Conservation (phyloP, 2,888 invertebrate species). For the Octonoba sinensis region DNA sequence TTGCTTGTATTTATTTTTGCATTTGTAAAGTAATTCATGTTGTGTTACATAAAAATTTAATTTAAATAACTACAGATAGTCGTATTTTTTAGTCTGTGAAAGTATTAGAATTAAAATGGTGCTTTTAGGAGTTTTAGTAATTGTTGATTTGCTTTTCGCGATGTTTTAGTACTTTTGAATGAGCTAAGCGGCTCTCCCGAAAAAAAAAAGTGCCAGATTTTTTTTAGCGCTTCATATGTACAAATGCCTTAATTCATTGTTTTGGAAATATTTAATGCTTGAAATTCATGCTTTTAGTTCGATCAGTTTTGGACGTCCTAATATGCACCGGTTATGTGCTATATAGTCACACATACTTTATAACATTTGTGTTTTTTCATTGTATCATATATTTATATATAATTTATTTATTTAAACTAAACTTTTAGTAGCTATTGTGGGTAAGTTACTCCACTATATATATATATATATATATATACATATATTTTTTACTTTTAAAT, state of each 20-base stretch:
- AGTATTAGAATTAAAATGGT: conserved; percentile 60
- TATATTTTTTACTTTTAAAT: conserved; percentile 29
- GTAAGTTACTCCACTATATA: conserved; percentile 37
- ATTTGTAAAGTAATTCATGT: conserved; percentile 57
- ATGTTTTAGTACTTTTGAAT: conserved; percentile 31
- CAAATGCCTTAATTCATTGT: too few species aligned
- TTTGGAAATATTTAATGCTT: too few species aligned
- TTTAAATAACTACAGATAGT: conserved; percentile 34
- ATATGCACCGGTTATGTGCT: conserved; percentile 6
- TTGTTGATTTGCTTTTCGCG: conserved; percentile 32
- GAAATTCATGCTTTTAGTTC: too few species aligned
- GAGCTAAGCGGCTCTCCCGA: conserved; percentile 26
- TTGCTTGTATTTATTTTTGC: conserved; percentile 51
- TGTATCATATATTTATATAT: conserved; percentile 57
- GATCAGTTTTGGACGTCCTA: too few species aligned
- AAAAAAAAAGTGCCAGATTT: conserved; percentile 1
- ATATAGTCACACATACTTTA: conserved; percentile 48
- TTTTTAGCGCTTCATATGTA: neutral
- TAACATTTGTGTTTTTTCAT: conserved; percentile 36
- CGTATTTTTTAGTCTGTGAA: conserved; percentile 49
- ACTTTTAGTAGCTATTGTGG: conserved; percentile 57
- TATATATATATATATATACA: conserved; percentile 1
- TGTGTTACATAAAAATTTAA: conserved; percentile 44
- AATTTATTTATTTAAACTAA: conserved; percentile 63
- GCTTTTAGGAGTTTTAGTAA: conserved; percentile 59